phyloP scores from a whole-genome alignment of 53 echinoderm and acorn worm species.

The Astropecten irregularis region DNA sequence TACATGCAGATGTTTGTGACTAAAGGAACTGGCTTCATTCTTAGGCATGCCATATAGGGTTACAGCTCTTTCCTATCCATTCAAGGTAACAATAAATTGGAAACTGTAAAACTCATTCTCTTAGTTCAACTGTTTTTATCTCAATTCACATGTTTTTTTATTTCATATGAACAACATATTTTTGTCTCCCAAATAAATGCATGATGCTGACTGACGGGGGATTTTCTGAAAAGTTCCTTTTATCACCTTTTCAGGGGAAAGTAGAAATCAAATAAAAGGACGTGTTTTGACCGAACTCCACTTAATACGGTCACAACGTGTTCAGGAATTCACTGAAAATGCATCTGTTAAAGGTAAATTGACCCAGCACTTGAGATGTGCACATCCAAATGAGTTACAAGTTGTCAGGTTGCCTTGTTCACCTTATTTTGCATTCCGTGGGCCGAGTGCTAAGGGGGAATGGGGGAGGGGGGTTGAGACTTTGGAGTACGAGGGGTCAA shows the following conservation, averaged over 20 bases:
- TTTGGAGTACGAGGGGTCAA: conserved; percentile 5
- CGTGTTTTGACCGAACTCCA: neutral
- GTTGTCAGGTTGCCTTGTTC: neutral
- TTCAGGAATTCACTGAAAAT: conserved; percentile 39
- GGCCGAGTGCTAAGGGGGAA: neutral
- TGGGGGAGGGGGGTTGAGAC: neutral
- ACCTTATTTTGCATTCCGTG: neutral
- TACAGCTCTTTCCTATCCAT: too few species aligned
- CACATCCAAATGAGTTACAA: conserved; percentile 4
- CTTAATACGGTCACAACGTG: neutral
- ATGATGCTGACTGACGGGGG: too few species aligned
- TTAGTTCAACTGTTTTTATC: too few species aligned
- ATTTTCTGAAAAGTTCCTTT: too few species aligned
- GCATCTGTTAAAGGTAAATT: conserved; percentile 41
- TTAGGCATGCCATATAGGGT: too few species aligned
- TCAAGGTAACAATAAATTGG: too few species aligned
- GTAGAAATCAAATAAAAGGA: neutral
- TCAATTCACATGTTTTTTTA: too few species aligned
- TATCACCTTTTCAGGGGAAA: neutral
- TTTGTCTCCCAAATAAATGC: too few species aligned
- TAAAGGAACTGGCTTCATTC: too few species aligned
- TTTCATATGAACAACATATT: too few species aligned
- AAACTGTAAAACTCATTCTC: too few species aligned
- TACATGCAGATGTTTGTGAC: too few species aligned
- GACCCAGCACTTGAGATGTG: conserved; percentile 34